Evolutionary conservation across 2,888 invertebrate genomes (phyloP).

Genomic region (Drosophila stalkeri): DNA sequence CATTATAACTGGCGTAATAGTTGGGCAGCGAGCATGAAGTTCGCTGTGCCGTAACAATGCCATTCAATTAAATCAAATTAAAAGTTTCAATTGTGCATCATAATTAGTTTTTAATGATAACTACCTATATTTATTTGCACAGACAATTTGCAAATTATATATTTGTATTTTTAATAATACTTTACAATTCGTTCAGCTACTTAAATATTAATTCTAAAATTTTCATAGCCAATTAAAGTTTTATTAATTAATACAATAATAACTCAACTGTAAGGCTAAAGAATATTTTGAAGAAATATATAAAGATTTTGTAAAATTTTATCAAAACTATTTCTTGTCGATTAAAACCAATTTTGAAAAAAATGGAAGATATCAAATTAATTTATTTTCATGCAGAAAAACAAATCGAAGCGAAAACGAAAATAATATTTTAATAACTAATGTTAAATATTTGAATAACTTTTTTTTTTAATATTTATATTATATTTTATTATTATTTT

Average conservation of each 20-base stretch:
- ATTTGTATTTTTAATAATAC: neutral
- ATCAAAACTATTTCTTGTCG: neutral
- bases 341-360: no score
- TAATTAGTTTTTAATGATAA: slow-evolving; percentile 29
- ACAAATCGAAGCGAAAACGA: no score
- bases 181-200: neutral
- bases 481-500: no score
- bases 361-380: no score
- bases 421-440: no score
- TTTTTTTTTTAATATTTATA: no score
- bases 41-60: slow-evolving; percentile 61
- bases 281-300: neutral
- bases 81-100: slow-evolving; percentile 40
- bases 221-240: neutral
- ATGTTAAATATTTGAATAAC: no score
- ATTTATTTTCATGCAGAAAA: no score
- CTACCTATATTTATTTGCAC: neutral
- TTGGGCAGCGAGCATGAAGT: slow-evolving; percentile 71
- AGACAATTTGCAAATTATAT: slow-evolving; percentile 31
- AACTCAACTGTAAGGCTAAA: neutral
- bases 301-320: neutral
- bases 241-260: neutral
- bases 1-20: slow-evolving; percentile 53
- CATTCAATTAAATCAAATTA: slow-evolving; percentile 67
- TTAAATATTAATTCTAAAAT: slow-evolving; percentile 1